Base-by-base conservation (phyloP, 2,888 invertebrate genomes). In the Heliconius ismenius region DNA sequence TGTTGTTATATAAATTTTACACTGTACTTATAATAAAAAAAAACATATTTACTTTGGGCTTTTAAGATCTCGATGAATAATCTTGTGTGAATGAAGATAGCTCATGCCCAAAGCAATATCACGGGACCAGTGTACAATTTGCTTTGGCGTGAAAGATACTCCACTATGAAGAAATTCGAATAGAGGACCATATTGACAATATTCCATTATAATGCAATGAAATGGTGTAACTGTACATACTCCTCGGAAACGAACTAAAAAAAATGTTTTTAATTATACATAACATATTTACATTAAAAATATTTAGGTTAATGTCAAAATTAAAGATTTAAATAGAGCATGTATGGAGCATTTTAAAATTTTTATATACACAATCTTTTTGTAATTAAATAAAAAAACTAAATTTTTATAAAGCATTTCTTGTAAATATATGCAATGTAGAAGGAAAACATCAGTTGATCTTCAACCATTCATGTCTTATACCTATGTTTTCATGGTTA, bases 151-250 rank as follows among this genome's bases (percentile, higher is more conserved):
- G 83, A 99, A 97, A 82, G 96, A 95, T 83, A 97, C 96, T 49
- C 98, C 97, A 83, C 97, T 97, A 83, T 96, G 96, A 75, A 99
- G 95, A 85, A 98, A 96, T 88, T 98, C 98, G 90, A 98, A 99
- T 65, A 99, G 95, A 32, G 99, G 98, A 4, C 99, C 99, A 85
- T 98, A 97, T 4, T 98, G 98, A 89, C 99, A 99, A 91, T 96
- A 99, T 89, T 99, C 99, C 99, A 99, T 99, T 76, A 99, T 96
- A 82, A 99, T 97, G 89, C 98, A 98, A 88, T 97, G 98, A 84
- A 97, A 97, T 1, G 98, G 98, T 10, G 98, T 96, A 87, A 97
- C 97, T 1, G 98, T 98, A 88, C 99, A 99, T 9, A 99, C 97
- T 72, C 99, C 99, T 88, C 96, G 96, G 90, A 98, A 98, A 1